phyloP scores from a whole-genome alignment of 2,113 vertebrate species.

The Microcebus ravelobensis region DNA sequence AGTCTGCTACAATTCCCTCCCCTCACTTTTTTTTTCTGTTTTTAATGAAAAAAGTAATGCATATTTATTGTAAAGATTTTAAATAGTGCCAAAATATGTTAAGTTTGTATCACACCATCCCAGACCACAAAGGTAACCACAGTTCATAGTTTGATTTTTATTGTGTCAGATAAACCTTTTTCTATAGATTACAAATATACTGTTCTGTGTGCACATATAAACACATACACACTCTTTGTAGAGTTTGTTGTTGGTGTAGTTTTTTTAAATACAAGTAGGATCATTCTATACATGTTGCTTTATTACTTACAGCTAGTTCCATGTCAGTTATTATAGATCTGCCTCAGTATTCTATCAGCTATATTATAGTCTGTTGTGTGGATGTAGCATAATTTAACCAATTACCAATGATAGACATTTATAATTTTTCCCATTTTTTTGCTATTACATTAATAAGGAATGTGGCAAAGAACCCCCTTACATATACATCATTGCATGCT shows the following conservation, averaged over 20 bases:
- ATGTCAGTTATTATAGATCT: neutral
- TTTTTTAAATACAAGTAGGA: neutral
- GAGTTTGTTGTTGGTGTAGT: neutral
- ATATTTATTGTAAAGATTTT: slow-evolving; percentile 44
- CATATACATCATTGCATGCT: neutral
- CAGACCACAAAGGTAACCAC: neutral
- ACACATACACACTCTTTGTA: neutral
- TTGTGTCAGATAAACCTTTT: slow-evolving; percentile 17
- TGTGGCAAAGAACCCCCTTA: neutral
- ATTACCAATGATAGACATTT: neutral
- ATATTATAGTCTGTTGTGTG: neutral
- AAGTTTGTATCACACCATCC: slow-evolving; percentile 9
- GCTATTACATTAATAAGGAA: neutral
- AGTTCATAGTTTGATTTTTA: slow-evolving; percentile 15
- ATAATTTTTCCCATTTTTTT: neutral
- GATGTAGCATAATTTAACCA: slow-evolving; percentile 11
- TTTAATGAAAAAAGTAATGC: neutral
- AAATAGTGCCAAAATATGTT: slow-evolving; percentile 5
- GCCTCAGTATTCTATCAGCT: slow-evolving; percentile 43
- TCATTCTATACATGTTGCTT: neutral
- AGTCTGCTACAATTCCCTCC: neutral
- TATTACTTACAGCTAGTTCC: neutral
- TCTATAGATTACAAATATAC: neutral
- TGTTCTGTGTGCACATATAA: neutral
- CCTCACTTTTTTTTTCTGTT: neutral